Percentiles rank a stretch among this genome's conserved stretches.
phyloP scores from a whole-genome alignment of 2,888 invertebrate species.

The Eulithis prunata region DNA sequence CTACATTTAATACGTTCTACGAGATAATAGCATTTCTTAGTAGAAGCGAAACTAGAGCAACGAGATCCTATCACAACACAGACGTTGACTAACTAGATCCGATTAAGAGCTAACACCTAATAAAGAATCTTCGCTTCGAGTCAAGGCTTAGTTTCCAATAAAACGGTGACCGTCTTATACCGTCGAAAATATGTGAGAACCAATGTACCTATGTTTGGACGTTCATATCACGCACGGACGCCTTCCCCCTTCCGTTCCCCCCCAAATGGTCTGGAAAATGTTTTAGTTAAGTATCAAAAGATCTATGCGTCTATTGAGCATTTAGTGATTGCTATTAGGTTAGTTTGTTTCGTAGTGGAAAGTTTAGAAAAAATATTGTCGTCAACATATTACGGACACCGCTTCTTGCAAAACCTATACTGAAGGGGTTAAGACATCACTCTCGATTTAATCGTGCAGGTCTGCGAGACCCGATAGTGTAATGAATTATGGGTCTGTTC shows the following conservation, averaged over 20 bases:
- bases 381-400: neutral
- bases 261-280: too few species aligned
- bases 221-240: too few species aligned
- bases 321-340: too few species aligned
- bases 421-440: slow-evolving; percentile 13
- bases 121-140: slow-evolving; percentile 7
- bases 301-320: too few species aligned
- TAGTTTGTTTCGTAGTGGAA: too few species aligned
- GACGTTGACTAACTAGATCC: slow-evolving; percentile 21
- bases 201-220: too few species aligned
- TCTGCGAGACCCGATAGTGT: slow-evolving; percentile 1
- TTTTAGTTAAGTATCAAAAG: too few species aligned
- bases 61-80: slow-evolving; percentile 6
- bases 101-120: slow-evolving; percentile 20
- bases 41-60: neutral
- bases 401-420: neutral
- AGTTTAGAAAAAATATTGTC: too few species aligned
- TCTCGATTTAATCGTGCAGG: slow-evolving; percentile 13
- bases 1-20: neutral
- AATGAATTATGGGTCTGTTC: slow-evolving; percentile 8
- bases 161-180: slow-evolving; percentile 1
- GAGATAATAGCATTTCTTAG: slow-evolving; percentile 3
- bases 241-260: too few species aligned
- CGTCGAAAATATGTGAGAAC: too few species aligned
- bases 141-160: neutral